Evolutionary conservation across 2,888 invertebrate genomes (phyloP), one percentile per base, ranked within the genome.

Genomic region (Theretra japonica): DNA sequence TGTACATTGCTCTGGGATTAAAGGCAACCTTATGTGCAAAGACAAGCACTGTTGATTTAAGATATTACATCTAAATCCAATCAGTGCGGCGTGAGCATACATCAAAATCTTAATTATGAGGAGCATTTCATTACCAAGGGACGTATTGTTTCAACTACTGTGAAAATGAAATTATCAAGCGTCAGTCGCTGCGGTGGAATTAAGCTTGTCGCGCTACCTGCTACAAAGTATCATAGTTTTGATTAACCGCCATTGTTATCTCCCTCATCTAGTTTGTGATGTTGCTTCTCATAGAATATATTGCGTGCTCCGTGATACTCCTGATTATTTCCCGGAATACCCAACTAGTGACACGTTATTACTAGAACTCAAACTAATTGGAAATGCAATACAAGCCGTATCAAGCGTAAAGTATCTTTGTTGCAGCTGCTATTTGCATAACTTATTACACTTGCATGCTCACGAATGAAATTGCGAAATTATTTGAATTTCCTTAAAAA

Each of bases 181-280:
- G 73, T 60, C 68, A 68, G 71, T 74, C 72, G 74, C 74, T 65
- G 74, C 74, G 76, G 76, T 83, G 76, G 83, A 80, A 80, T 75
- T 73, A 80, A 82, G 80, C 82, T 83, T 84, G 86, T 85, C 81
- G 82, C 74, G 77, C 79, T 78, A 74, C 72, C 72, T 72, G 71
- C 74, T 73, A 74, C 72, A 75, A 82, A 82, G 80, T 81, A 80
- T 76, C 78, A 70, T 81, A 85, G 83, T 86, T 88, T 84, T 86
- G 87, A 88, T 88, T 85, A 80, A 80, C 77, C 73, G 72, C 77
- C 75, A 82, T 87, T 86, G 86, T 85, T 80, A 79, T 76, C 75
- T 75, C 74, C 73, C 76, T 77, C 75, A 84, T 80, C 79, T 80
- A 81, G 77, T 80, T 28, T 73, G 60, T 74, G 71, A 76, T 78